Evolutionary conservation across 2,113 vertebrate genomes (phyloP).

Genomic region (Rhinichthys klamathensis): DNA sequence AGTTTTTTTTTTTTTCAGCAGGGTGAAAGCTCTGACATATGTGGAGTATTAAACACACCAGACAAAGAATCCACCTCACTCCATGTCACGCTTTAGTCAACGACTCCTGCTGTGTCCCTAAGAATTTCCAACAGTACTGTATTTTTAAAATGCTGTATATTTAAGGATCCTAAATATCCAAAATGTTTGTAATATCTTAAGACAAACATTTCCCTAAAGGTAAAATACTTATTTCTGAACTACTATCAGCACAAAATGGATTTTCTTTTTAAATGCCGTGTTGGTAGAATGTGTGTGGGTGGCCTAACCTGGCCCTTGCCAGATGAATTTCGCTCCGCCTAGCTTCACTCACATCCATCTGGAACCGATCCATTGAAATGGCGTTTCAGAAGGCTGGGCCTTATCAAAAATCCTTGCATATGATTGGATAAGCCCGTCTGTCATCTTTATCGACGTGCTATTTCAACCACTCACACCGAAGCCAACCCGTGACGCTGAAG

Average conservation of each 20-base stretch:
- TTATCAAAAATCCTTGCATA: no score
- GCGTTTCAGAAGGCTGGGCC: no score
- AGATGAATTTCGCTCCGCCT: no score
- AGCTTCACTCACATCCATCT: no score
- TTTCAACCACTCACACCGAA: no score
- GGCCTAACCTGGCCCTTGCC: no score
- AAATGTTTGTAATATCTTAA: not conserved
- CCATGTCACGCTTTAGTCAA: constrained; percentile 14
- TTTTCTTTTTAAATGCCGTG: not conserved
- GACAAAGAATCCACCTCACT: constrained; percentile 4
- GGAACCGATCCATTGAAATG: no score
- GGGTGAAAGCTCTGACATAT: constrained; percentile 39
- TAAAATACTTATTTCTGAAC: not conserved
- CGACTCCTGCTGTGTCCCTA: not conserved
- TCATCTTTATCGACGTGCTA: no score
- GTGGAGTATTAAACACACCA: constrained; percentile 15
- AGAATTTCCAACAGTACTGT: not conserved
- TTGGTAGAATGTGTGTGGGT: not conserved
- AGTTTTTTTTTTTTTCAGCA: not conserved
- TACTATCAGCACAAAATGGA: not conserved
- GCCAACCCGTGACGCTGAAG: no score
- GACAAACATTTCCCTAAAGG: not conserved
- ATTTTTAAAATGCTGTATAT: not conserved
- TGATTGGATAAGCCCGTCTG: no score
- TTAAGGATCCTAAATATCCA: not conserved